Evolutionary conservation across 2,797 vertebrate species (phyloP).

Genomic region (Spea hammondii): DNA sequence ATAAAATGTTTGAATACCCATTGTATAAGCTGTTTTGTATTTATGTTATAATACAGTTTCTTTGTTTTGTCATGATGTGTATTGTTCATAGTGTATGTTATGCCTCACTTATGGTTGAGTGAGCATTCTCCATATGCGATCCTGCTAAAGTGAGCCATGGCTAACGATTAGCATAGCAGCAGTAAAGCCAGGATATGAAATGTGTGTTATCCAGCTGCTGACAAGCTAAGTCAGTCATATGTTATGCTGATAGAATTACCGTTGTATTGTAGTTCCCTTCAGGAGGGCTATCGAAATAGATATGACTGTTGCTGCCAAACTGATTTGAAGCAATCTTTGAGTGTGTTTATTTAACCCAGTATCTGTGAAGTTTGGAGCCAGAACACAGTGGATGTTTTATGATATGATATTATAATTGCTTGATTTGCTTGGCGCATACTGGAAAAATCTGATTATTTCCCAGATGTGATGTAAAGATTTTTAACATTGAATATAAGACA

Average conservation of each 20-base stretch:
- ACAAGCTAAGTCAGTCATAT: conserved; percentile 44
- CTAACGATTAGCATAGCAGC: conserved; percentile 28
- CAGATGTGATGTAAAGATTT: neutral
- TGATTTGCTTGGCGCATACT: neutral
- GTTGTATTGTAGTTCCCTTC: conserved; percentile 35
- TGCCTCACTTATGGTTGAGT: neutral
- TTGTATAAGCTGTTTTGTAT: no score
- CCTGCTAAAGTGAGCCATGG: conserved; percentile 2
- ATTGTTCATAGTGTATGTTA: neutral
- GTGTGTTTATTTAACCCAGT: conserved; percentile 20
- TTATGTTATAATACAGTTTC: neutral
- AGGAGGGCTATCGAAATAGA: conserved; percentile 28
- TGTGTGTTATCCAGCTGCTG: conserved; percentile 48
- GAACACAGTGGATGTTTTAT: neutral
- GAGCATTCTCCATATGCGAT: neutral
- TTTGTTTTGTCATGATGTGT: neutral
- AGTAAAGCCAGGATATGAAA: conserved; percentile 41
- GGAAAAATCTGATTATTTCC: neutral
- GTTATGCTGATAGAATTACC: conserved; percentile 37
- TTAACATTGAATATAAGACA: no score
- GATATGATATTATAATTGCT: neutral
- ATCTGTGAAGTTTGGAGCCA: neutral
- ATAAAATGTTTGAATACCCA: no score
- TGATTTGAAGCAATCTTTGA: conserved; percentile 23
- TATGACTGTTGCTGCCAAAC: conserved; percentile 31